These are phyloP conservation scores for Xiphophorus birchmanni DNA, from an alignment of 2,797 vertebrate species.

Conservation along the genomic window DNA sequence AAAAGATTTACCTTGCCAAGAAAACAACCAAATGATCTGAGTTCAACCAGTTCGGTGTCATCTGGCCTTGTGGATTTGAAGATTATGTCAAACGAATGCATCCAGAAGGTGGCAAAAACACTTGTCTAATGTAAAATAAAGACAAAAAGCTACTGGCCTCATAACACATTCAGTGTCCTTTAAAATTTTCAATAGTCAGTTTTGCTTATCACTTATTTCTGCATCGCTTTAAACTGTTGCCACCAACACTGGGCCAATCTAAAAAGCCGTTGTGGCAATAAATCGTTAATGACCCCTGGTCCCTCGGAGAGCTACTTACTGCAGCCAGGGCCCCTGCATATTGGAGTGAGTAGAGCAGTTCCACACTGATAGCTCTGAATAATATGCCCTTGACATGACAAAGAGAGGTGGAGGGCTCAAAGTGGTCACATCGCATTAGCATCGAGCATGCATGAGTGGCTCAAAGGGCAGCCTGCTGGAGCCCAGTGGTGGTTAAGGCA, in stretches of 20 bases:
- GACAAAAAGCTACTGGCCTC: background rate
- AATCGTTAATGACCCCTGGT: slow-evolving; percentile 56
- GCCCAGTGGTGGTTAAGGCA: slow-evolving; percentile 55
- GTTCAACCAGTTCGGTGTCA: background rate
- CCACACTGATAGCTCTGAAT: slow-evolving; percentile 61
- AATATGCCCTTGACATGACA: slow-evolving; percentile 72
- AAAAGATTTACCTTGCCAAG: background rate
- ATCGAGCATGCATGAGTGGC: slow-evolving; percentile 57
- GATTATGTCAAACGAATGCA: background rate
- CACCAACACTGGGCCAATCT: slow-evolving; percentile 22
- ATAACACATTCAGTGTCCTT: background rate
- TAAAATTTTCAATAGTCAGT: slow-evolving; percentile 8
- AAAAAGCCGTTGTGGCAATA: slow-evolving; percentile 36
- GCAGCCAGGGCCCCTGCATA: slow-evolving; percentile 34
- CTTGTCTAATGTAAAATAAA: background rate
- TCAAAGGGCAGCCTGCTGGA: slow-evolving; percentile 62
- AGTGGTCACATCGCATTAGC: slow-evolving; percentile 74
- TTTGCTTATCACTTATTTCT: slow-evolving; percentile 19
- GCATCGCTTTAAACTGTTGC: slow-evolving; percentile 17
- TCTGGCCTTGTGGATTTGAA: background rate
- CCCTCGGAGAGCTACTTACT: slow-evolving; percentile 42
- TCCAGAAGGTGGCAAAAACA: background rate
- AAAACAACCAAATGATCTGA: background rate
- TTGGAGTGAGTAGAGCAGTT: slow-evolving; percentile 40
- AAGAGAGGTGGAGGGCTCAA: slow-evolving; percentile 62